These are phyloP conservation scores for Loris lydekkerianus DNA, from an alignment of 2,797 vertebrate species.

Conservation along the genomic window DNA sequence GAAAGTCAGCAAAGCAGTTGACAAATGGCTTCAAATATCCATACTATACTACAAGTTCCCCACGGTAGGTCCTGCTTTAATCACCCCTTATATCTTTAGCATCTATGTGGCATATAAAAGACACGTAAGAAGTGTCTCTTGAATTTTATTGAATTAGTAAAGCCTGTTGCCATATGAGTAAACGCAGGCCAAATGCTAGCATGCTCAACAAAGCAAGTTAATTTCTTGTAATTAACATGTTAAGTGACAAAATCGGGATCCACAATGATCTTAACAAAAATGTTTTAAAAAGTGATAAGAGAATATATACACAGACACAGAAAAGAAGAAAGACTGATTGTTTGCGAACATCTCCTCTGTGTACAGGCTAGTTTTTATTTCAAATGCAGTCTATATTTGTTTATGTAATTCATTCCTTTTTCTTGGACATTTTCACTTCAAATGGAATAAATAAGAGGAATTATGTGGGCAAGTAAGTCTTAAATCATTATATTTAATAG, in stretches of 20 bases:
- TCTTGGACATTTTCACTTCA: background rate
- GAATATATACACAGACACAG: constrained; percentile 33
- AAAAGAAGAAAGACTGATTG: background rate
- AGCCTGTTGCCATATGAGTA: background rate
- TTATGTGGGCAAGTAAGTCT: background rate
- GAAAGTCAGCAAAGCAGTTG: constrained; percentile 54
- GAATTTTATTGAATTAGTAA: constrained; percentile 48
- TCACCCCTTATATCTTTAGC: background rate
- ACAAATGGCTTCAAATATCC: constrained; percentile 50
- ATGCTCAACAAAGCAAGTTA: background rate
- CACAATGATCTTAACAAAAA: constrained; percentile 39
- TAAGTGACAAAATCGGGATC: constrained; percentile 30
- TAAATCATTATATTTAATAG: background rate
- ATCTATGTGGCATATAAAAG: constrained; percentile 32
- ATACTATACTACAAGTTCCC: background rate
- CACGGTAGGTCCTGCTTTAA: constrained; percentile 1
- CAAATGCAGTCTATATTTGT: background rate
- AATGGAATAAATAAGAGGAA: background rate
- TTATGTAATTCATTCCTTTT: background rate
- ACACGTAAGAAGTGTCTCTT: constrained; percentile 30
- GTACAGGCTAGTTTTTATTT: background rate
- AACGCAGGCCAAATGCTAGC: background rate
- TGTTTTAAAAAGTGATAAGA: constrained; percentile 12
- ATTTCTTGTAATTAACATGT: constrained; percentile 54
- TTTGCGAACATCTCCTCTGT: background rate